Base-by-base conservation (phyloP, 2,113 vertebrate species). In the Brachyhypopomus gauderio region DNA sequence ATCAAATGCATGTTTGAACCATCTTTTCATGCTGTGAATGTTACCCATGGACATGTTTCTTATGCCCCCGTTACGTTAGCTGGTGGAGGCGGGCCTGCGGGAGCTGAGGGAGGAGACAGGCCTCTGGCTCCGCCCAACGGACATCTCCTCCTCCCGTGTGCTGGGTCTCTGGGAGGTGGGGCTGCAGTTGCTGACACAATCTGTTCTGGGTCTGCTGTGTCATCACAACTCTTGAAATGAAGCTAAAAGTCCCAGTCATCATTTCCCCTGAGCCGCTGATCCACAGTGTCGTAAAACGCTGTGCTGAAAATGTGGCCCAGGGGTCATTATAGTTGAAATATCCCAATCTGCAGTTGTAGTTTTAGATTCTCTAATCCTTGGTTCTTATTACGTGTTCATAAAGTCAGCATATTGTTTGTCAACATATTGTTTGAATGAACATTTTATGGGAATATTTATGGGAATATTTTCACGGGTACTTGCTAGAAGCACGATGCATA, bases 121-220 rank as follows among this genome's bases (percentile, higher is more conserved):
- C 64, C 81, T 97, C 9, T 19, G 64, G 20, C 88, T 96, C 80
- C 75, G 82, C 0, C 84, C 55, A 0, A 88, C 89, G 11, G 87
- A 88, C 12, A 87, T 92, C 66, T 91, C 89, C n/a, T n/a, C n/a
- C 59, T 92, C 93, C 86, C 56, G 86, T n/a, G 76, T 92, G 27
- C 91, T 97, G 77, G 95, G 95, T 4, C 91, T 97, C 48, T 97
- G 96, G 95, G 96, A 97, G 95, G 95, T 96, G 84, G 30, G 93
- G 84, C 63, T 76, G 23, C 60, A 12, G 67, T 20, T 79, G 64
- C 41, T 85, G 60, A 79, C 62, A 59, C 58, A n/a, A 36, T 70
- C 34, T 41, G 17, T 16, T 45, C 11, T 19, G n/a, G 36, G 41
- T 4, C n/a, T 70, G 66, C 36, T 77, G 19, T 17, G 45, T 27